A percentile compares a stretch with the other conserved stretches of the same genome.
Conservation (phyloP, 1,140 invertebrate genomes). For the Mamestra configurata region DNA sequence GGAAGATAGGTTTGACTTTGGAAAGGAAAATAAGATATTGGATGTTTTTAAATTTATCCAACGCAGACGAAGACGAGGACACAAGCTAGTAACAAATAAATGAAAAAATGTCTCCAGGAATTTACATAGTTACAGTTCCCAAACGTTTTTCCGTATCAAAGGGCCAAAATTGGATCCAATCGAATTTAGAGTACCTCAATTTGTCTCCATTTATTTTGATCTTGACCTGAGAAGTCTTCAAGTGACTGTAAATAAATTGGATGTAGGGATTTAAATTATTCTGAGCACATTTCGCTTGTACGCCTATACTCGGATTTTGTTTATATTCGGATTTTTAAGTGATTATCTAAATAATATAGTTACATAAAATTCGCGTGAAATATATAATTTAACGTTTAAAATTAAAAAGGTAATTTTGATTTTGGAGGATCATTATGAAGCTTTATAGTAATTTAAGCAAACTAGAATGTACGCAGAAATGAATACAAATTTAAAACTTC, state of each 20-base stretch:
- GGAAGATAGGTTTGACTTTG: no score
- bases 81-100: not conserved
- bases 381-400: no score
- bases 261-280: conserved; percentile 33
- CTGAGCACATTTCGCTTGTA: conserved; percentile 1
- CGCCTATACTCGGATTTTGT: not conserved
- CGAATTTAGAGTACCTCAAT: conserved; percentile 48
- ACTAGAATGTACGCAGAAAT: no score
- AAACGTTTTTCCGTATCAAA: conserved; percentile 37
- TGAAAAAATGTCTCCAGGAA: conserved; percentile 3
- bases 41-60: no score
- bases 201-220: conserved; percentile 51
- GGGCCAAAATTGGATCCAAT: conserved; percentile 47
- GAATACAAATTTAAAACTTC: no score
- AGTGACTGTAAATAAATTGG: conserved; percentile 47
- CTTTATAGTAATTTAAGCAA: no score
- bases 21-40: no score
- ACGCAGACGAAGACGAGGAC: no score
- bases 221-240: conserved; percentile 45
- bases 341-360: not conserved
- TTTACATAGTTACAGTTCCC: conserved; percentile 30
- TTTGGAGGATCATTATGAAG: no score
- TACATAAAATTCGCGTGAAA: no score
- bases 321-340: not conserved
- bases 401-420: no score